Base-by-base conservation (phyloP, 1,140 invertebrate species). In the Drosophila ohnishii region DNA sequence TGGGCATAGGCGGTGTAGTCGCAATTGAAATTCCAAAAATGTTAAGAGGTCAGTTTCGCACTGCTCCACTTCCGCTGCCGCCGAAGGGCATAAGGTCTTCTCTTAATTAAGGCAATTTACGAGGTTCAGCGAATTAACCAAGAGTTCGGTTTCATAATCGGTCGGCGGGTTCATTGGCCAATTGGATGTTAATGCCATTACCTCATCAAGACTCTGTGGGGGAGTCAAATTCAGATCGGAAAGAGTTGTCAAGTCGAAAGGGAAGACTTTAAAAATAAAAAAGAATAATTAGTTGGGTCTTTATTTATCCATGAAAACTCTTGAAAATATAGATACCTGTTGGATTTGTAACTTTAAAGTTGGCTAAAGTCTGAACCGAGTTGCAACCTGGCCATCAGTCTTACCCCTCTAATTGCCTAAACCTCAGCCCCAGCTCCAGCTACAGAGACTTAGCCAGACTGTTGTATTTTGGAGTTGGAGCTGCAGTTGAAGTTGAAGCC, bases 91-190 rank as follows among this genome's bases (percentile, higher is more conserved):
- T 28, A 61, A 66, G 61, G 72, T 66, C 80, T 25, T 1, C 67
- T 64, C 80, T 80, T 67, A 88, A 88, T 89, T 87, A 75, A 80
- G 59, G 47, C 72, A 89, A 88, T 87, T 87, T 77, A 87, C 63
- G 44, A 66, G 64, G 69, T 78, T 78, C 45, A 59, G 10, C 9
- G 56, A 75, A 75, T 75, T 53, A 66, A 75, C 65, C 47, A 51
- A 40, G 53, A 76, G 45, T 58, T 69, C 16, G 44, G 77, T 75
- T 56, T 82, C 82, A 67, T 67, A 62, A 55, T 73, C 65, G 39
- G 13, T 13, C 55, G 59, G 56, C 47, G 75, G 61, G 83, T 83
- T 88, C 83, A 83, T 56, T 84, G 80, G 71, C 80, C 84, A 84
- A 77, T 42, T 66, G 56, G 32, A 50, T 77, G 40, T 30, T 37